Base-by-base conservation (phyloP, 2,888 invertebrate genomes). In the Andrena minutula region DNA sequence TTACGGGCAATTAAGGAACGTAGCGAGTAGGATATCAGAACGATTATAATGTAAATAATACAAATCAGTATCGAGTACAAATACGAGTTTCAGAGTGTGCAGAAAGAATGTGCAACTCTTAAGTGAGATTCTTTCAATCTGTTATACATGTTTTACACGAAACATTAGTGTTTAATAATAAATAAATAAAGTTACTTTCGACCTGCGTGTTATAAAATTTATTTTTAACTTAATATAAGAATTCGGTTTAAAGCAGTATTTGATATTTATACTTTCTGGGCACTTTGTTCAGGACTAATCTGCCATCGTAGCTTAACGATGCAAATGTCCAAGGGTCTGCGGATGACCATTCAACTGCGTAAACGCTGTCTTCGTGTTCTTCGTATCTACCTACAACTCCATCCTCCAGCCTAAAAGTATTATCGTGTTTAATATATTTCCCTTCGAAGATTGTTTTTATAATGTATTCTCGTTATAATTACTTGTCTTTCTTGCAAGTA, bases 251-350 rank as follows among this genome's bases (percentile, higher is more conserved):
- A 84, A 98, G 94, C 88, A 98, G 95, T 91, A 99, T 98, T 95
- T 98, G 98, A 93, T 99, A 99, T 94, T 99, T 99, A 92, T 98
- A 97, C 90, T 97, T 97, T 82, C 97, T 95, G n/a, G 99, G 99
- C 28, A 99, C 99, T 91, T 97, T 95, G 56, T 99, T 98, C 51
- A 99, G 96, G 65, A 99, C 97, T 23, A 99, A 95, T 66, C 99
- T 95, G 0, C 99, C 99, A 94, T 99, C 99, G 93, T 99, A 99
- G 93, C 99, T 99, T 0, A 99, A 95, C 0, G 99, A 99, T n/a
- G 99, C 99, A 95, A 99, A 99, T 77, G 98, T 97, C 99, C 99
- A 99, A 16, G 99, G 99, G 95, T 99, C 99, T 30, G 98, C 98
- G 28, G 97, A 96, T 82, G 99, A 99, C 99, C 99, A 99, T 94